Percentiles rank a stretch among this genome's conserved stretches.
Evolutionary conservation across 2,888 invertebrate species (phyloP).

Genomic region (Leptinotarsa tumamoca): DNA sequence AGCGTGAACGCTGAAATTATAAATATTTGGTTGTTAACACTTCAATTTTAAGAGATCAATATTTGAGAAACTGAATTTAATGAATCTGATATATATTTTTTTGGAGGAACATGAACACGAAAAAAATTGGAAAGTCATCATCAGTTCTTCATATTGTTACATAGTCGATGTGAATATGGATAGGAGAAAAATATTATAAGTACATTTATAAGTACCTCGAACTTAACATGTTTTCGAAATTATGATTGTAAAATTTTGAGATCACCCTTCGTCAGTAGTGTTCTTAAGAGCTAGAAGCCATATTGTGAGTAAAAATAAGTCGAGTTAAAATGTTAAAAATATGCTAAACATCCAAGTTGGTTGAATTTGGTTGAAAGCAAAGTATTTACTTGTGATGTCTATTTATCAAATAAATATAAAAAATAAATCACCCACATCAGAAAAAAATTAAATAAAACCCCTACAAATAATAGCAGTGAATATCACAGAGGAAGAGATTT

Average conservation of each 20-base stretch:
- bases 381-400: slow-evolving; percentile 36
- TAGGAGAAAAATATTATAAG: not conserved
- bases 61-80: too few species aligned
- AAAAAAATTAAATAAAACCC: slow-evolving; percentile 33
- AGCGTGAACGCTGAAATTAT: too few species aligned
- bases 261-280: slow-evolving; percentile 33
- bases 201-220: not conserved
- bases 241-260: slow-evolving; percentile 15
- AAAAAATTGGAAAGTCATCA: too few species aligned
- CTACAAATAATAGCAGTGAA: slow-evolving; percentile 48
- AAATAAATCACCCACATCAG: slow-evolving; percentile 43
- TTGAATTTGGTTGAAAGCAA: slow-evolving; percentile 2
- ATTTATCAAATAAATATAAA: slow-evolving; percentile 37
- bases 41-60: too few species aligned
- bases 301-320: slow-evolving; percentile 34
- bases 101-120: too few species aligned
- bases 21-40: too few species aligned
- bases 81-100: too few species aligned
- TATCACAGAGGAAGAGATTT: slow-evolving; percentile 51
- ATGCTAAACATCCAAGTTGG: slow-evolving; percentile 11
- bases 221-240: slow-evolving; percentile 20
- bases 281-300: slow-evolving; percentile 37
- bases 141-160: too few species aligned
- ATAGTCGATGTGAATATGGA: too few species aligned
- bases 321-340: slow-evolving; percentile 31